Conservation (phyloP, 2,797 vertebrate genomes). For the Sparidentex hasta region DNA sequence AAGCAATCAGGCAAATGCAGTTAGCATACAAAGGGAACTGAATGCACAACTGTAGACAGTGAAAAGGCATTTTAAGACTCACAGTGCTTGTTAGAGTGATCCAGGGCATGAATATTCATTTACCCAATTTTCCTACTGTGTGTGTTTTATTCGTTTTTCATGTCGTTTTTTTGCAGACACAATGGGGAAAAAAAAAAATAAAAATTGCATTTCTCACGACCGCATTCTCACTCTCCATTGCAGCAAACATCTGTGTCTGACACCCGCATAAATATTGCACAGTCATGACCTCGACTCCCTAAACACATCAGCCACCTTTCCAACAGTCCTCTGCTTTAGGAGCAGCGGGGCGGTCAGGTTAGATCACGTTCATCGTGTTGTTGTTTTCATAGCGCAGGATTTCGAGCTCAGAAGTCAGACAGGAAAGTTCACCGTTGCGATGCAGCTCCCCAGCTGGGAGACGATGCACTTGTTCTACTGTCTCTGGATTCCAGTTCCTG, state of each 20-base stretch:
- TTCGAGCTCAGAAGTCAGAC: constrained; percentile 3
- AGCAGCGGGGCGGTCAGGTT: neutral
- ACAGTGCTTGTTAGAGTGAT: constrained; percentile 69
- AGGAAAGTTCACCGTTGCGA: constrained; percentile 17
- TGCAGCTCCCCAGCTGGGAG: constrained; percentile 42
- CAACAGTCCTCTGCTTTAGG: neutral
- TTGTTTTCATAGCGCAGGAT: constrained; percentile 26
- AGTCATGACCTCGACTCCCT: neutral
- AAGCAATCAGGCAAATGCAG: constrained; percentile 82
- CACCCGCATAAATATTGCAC: neutral
- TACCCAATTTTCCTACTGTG: constrained; percentile 65
- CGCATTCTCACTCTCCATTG: neutral
- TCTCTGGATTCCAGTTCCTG: constrained; percentile 50
- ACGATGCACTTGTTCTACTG: constrained; percentile 21
- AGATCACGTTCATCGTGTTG: constrained; percentile 1
- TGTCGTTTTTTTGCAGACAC: constrained; percentile 54
- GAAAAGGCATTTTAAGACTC: constrained; percentile 74
- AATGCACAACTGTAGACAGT: constrained; percentile 65
- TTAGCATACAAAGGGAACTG: constrained; percentile 74
- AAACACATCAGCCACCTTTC: constrained; percentile 1
- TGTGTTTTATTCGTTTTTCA: constrained; percentile 73
- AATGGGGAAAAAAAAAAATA: constrained; percentile 1
- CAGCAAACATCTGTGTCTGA: constrained; percentile 4
- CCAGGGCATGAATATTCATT: constrained; percentile 80
- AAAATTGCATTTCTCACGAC: constrained; percentile 23